Evolutionary conservation across 2,113 vertebrate genomes (phyloP).

Genomic region (Sturnus vulgaris): DNA sequence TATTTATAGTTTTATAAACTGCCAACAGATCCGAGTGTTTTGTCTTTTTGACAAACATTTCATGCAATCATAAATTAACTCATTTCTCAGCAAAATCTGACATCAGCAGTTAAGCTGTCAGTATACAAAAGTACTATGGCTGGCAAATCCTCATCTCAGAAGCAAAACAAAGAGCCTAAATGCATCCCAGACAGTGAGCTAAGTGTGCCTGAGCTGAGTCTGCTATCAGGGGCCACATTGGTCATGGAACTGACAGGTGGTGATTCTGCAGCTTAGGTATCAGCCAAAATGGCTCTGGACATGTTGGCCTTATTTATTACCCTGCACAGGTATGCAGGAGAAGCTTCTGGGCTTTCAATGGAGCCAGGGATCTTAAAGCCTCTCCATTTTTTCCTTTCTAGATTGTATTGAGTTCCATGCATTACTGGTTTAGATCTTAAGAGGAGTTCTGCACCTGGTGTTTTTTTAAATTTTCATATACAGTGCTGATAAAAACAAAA

Average conservation of each 20-base stretch:
- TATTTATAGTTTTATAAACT: constrained; percentile 62
- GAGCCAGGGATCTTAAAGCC: background rate
- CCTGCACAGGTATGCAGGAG: background rate
- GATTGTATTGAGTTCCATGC: background rate
- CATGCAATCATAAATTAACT: constrained; percentile 59
- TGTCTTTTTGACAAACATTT: constrained; percentile 64
- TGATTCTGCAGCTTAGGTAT: background rate
- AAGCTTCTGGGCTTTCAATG: background rate
- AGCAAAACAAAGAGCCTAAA: constrained; percentile 40
- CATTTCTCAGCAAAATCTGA: constrained; percentile 61
- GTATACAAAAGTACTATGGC: background rate
- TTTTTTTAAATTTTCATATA: background rate
- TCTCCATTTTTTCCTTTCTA: background rate
- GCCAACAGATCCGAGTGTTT: constrained; percentile 47
- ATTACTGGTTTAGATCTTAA: background rate
- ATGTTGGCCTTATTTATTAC: background rate
- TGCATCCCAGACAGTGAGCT: constrained; percentile 28
- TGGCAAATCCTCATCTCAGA: constrained; percentile 36
- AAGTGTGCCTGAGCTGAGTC: background rate
- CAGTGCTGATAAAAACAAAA: background rate
- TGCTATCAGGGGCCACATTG: background rate
- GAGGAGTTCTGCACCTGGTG: background rate
- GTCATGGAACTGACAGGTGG: background rate
- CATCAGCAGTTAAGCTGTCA: constrained; percentile 62
- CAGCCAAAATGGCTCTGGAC: background rate